phyloP scores from a whole-genome alignment of 2,888 invertebrate species.

The Hirtodrosophila trivittata region DNA sequence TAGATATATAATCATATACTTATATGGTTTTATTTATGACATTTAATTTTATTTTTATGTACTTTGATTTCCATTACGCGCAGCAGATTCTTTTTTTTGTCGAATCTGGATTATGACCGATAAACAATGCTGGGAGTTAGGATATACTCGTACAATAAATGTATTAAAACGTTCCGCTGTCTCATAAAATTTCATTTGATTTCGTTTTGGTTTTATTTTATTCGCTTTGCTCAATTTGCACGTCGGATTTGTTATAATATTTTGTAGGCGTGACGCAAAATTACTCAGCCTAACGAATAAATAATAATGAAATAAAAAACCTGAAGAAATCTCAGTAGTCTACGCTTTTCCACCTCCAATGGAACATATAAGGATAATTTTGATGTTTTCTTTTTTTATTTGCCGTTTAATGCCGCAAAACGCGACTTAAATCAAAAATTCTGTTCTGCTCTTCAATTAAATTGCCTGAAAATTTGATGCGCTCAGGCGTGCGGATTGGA shows the following conservation, averaged over 20 bases:
- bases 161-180: constrained; percentile 21
- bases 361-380: constrained; percentile 29
- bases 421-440: constrained; percentile 50
- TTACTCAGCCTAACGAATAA: constrained; percentile 31
- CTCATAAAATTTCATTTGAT: constrained; percentile 62
- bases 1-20: constrained; percentile 30
- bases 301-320: constrained; percentile 27
- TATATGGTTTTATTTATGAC: constrained; percentile 63
- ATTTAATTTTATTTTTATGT: constrained; percentile 70
- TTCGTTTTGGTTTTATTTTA: constrained; percentile 51
- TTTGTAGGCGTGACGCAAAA: constrained; percentile 50
- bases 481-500: constrained; percentile 6
- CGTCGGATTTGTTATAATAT: constrained; percentile 53
- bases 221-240: constrained; percentile 41
- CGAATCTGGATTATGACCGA: constrained; percentile 8
- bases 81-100: constrained; percentile 24
- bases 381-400: constrained; percentile 31
- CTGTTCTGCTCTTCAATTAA: constrained; percentile 63
- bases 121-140: constrained; percentile 33
- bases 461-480: constrained; percentile 71
- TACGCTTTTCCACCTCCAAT: too few species aligned
- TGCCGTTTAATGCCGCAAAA: constrained; percentile 42
- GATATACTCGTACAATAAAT: constrained; percentile 22
- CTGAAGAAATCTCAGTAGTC: constrained; percentile 37
- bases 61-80: constrained; percentile 67